Base-by-base conservation (phyloP, 1,140 invertebrate species). In the Conus betulinus region DNA sequence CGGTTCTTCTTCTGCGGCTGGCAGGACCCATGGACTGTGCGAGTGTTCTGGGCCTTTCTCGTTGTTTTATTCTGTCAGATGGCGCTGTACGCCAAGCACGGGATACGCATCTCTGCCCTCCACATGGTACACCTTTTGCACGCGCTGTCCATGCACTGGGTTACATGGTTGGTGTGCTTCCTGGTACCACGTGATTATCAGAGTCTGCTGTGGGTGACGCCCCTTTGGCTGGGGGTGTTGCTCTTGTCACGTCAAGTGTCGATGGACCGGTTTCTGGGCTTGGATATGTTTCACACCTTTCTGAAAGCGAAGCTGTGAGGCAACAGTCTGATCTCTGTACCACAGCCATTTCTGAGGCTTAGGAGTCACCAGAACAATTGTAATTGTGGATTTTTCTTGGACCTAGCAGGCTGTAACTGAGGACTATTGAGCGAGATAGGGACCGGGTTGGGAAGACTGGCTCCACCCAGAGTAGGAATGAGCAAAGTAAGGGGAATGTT, bases 1-100 rank as follows among this genome's bases (percentile, higher is more conserved):
- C 52, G 85, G 85, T 11, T n/a, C n/a, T 87, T n/a, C 53, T 87
- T 87, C 74, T 87, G n/a, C 85, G 74, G 85, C 23, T 87, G 85
- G 85, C 51, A 76, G 15, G 71, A 87, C 52, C 51, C 85, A 3
- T 79, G 85, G 85, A 78, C 74, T 20, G 15, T 23, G 71, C 0
- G 71, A 5, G 85, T 53, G 20, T 76, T 87, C 67, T 39, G 7
- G 4, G 71, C 17, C 0, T 78, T 87, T 53, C 71, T 87, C 51
- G 11, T 25, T 13, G 71, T 87, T 10, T 5, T 78, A 3, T 15
- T 27, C 15, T 87, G 67, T 57, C 85, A 87, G 74, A 27, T 79
- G 71, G n/a, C 27, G 3, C 52, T 74, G 71, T 87, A n/a, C 85
- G 85, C 11, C 5, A 17, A 20, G 63, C 52, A 53, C n/a, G 71